Evolutionary conservation across 1,140 invertebrate genomes (phyloP).

Genomic region (Belonocnema kinseyi): DNA sequence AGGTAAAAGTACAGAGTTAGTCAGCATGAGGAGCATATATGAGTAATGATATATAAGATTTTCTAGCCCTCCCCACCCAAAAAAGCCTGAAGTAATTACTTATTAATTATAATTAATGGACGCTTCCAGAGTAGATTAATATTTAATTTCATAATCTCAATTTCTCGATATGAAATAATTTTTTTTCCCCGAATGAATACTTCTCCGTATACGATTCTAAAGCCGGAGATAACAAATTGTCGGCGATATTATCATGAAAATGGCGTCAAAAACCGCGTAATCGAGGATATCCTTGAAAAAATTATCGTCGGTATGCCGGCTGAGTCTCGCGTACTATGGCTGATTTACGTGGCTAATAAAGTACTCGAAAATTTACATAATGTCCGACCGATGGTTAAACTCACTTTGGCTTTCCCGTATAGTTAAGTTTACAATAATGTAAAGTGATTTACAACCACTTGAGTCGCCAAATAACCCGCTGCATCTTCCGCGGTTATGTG

Average conservation of each 20-base stretch:
- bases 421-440: conserved; percentile 61
- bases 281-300: conserved; percentile 19
- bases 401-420: conserved; percentile 50
- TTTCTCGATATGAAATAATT: no score
- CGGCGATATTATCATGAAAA: not conserved
- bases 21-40: no score
- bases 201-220: no score
- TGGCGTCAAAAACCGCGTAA: conserved; percentile 13
- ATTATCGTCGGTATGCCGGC: not conserved
- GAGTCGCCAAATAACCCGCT: conserved; percentile 39
- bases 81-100: no score
- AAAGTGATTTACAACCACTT: conserved; percentile 63
- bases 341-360: conserved; percentile 68
- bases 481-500: conserved; percentile 38
- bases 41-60: no score
- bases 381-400: conserved; percentile 52
- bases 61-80: no score
- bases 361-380: conserved; percentile 62
- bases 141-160: no score
- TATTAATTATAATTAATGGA: no score
- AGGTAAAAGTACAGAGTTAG: no score
- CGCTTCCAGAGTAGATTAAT: no score
- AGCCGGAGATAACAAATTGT: conserved; percentile 9
- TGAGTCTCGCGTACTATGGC: not conserved
- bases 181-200: no score